Base-by-base conservation (phyloP, 2,888 invertebrate species). In the Drosophila prostipennis region DNA sequence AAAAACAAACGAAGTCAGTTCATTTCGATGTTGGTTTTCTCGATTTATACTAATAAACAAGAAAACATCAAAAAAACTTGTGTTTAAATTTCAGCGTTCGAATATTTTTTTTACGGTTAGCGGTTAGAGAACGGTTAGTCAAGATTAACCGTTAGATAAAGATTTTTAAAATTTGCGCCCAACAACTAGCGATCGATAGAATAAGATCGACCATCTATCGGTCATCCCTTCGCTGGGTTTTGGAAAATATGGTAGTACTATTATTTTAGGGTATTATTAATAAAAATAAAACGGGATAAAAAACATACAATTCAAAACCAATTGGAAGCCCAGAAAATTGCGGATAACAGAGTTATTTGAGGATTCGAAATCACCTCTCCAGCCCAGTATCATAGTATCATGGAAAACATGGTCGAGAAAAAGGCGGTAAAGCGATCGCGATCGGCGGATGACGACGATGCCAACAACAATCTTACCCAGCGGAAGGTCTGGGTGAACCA, bases 401-500 rank as follows among this genome's bases (percentile, higher is more conserved):
- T 61, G 61, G 61, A 61, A 8, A 13, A 29, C 40, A 2, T 7
- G 14, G 46, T 32, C 14, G 29, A 32, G 11, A 13, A 16, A 19
- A 46, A 36, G 23, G 29, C 45, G 5, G 46, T 63, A 2, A 83
- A 83, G 48, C 84, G 83, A 11, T 58, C 56, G 54, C 83, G 84
- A 32, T 81, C 81, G 2, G 77, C 77, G 0, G 83, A 80, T 8
- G 74, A 79, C 11, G 88, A 80, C n/a, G 46, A 53, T 0, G 51
- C 52, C 11, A 86, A 79, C 39, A 85, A 82, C n/a, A 85, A 85
- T 51, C 54, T 64, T 3, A 55, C 67, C 6, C 81, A 89, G 56
- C 71, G 61, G 0, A 90, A 90, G 64, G 72, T 89, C 13, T 78
- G 77, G 52, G 79, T 90, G 0, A 88, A 76, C 61, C 77, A 90